Base-by-base conservation (phyloP, 2,797 vertebrate species). In the Mus spretus region DNA sequence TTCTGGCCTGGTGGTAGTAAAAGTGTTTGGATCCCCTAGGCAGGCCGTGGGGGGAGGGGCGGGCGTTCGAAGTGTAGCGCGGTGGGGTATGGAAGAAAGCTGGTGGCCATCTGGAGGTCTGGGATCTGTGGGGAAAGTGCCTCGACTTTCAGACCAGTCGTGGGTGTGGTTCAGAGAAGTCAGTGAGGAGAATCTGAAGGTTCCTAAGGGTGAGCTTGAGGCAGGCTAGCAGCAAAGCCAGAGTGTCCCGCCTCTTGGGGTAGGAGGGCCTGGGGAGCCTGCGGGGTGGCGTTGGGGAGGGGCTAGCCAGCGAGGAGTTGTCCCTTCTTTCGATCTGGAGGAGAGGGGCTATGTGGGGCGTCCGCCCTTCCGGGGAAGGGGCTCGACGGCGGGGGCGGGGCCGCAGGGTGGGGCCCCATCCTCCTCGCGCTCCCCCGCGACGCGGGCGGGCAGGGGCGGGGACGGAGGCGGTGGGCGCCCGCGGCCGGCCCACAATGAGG, bases 311-410 rank as follows among this genome's bases (percentile, higher is more conserved):
- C 7, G 0, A 77, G 9, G 75, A 95, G 55, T 44, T n/a, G 88
- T 70, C 92, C 70, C 24, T 2, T 34, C 79, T 63, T 70, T 3
- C 3, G 10, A n/a, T 34, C 31, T 57, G 3, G 12, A 31, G 86
- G 67, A 47, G 37, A 40, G 34, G 50, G 82, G 28, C n/a, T 0
- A 89, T 7, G 65, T 5, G 65, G 61, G 79, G 78, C 31, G 44
- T 9, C 37, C 5, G 34, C 34, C 47, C 80, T n/a, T 53, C 8
- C 24, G 37, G 37, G n/a, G 20, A n/a, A 72, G 79, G 37, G 89
- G 86, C 79, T 59, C 94, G 31, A 75, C 81, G 82, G 14, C 44
- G 55, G 93, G 94, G 96, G 95, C 94, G 97, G 89, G 72, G 75
- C 75, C 80, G 77, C 83, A 63, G 95, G 92, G 89, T 77, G 95